phyloP scores from a whole-genome alignment of 2,888 invertebrate species.

The Thumatha senex region DNA sequence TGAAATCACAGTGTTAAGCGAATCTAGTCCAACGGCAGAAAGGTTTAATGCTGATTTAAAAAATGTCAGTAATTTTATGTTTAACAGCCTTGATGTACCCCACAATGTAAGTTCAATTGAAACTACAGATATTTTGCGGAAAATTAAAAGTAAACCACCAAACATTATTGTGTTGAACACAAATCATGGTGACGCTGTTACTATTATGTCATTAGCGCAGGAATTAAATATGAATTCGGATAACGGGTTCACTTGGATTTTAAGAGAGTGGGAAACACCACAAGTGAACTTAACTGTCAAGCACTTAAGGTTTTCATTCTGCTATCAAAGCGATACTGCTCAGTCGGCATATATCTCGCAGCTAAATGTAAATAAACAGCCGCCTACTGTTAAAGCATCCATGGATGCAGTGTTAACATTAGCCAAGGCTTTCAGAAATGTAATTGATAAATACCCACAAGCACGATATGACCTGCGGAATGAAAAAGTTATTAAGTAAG shows the following conservation, averaged over 20 bases:
- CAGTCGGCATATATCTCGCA: background rate
- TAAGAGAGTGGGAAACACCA: conserved; percentile 5
- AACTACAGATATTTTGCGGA: background rate
- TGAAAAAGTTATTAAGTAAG: conserved; percentile 4
- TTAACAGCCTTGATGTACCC: background rate
- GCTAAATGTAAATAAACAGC: background rate
- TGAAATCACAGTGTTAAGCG: conserved; percentile 6
- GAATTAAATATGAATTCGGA: background rate
- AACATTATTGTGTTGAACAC: conserved; percentile 4
- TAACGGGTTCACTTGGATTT: conserved; percentile 5
- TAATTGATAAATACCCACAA: background rate
- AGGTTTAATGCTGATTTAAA: background rate
- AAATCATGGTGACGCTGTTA: conserved; percentile 5
- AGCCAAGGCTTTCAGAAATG: background rate
- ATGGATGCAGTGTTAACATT: conserved; percentile 5
- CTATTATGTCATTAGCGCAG: conserved; percentile 1
- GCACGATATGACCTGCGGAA: conserved; percentile 3
- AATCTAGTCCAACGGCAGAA: background rate
- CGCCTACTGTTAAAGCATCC: background rate
- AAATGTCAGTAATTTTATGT: background rate
- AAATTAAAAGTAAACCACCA: background rate
- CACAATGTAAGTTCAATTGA: background rate
- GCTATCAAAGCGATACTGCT: background rate
- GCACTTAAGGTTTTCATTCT: conserved; percentile 6
- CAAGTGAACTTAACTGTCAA: conserved; percentile 1